phyloP scores from a whole-genome alignment of 1,140 invertebrate species.

The Matsumurasca onukii region DNA sequence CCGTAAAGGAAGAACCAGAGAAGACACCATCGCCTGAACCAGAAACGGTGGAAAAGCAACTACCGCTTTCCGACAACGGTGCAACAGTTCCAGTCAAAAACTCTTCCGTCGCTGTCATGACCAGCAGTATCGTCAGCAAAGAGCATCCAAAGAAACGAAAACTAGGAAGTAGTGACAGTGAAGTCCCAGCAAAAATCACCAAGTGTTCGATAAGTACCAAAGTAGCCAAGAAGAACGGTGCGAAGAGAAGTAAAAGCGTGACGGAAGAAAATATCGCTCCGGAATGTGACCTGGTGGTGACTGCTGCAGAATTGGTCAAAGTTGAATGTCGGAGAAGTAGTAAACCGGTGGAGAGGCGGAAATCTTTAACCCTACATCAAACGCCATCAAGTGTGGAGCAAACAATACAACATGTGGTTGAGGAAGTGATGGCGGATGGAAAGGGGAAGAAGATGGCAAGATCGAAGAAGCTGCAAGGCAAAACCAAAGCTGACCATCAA shows the following conservation, averaged over 20 bases:
- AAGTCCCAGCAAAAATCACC: conserved; percentile 22
- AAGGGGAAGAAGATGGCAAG: conserved; percentile 10
- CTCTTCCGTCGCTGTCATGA: background rate
- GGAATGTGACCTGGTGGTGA: conserved; percentile 41
- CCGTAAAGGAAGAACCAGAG: conserved; percentile 38
- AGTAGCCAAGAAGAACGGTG: conserved; percentile 46
- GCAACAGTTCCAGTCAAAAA: conserved; percentile 33
- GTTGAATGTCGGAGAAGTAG: conserved; percentile 12
- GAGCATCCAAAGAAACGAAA: conserved; percentile 31
- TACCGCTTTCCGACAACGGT: conserved; percentile 26
- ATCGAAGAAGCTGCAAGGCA: conserved; percentile 6
- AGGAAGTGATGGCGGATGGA: background rate
- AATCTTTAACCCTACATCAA: conserved; percentile 18
- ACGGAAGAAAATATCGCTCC: conserved; percentile 27
- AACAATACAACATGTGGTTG: background rate
- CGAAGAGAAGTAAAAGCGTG: conserved; percentile 48
- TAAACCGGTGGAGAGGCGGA: conserved; percentile 32
- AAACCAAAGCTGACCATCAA: conserved; percentile 23
- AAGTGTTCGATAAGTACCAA: conserved; percentile 29
- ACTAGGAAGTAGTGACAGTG: conserved; percentile 28
- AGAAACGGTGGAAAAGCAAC: conserved; percentile 15
- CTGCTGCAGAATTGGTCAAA: conserved; percentile 24
- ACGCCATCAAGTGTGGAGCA: background rate
- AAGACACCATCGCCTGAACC: conserved; percentile 32
- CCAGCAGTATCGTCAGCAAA: conserved; percentile 27